A percentile compares a stretch with the other conserved stretches of the same genome.
These are phyloP conservation scores for Chrysina gloriosa DNA, from an alignment of 2,888 invertebrate species.

Conservation along the genomic window DNA sequence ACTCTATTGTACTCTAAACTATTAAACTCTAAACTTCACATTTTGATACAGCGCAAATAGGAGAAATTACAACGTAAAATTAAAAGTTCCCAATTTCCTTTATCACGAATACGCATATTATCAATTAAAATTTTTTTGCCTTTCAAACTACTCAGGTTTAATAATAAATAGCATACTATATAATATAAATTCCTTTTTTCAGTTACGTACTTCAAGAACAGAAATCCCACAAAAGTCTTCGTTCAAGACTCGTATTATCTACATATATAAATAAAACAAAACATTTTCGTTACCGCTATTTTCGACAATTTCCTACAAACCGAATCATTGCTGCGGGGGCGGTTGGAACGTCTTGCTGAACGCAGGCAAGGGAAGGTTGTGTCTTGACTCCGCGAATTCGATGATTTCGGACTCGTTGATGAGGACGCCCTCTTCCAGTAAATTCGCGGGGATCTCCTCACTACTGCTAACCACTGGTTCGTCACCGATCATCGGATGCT, in stretches of 20 bases:
- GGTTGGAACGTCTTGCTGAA: slow-evolving; percentile 67
- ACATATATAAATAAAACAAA: neutral
- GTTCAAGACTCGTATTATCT: neutral
- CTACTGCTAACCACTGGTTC: slow-evolving; percentile 5
- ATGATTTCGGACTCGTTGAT: slow-evolving; percentile 56
- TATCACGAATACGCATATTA: no score
- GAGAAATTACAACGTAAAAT: no score
- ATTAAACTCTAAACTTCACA: no score
- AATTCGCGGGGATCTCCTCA: slow-evolving; percentile 38
- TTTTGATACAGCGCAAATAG: no score
- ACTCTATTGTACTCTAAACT: no score
- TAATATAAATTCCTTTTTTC: no score
- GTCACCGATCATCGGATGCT: slow-evolving; percentile 30
- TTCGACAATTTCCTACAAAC: neutral
- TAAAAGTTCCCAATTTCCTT: no score
- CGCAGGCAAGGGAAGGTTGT: slow-evolving; percentile 64
- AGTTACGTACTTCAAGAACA: no score
- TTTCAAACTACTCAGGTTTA: no score
- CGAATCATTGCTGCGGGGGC: slow-evolving; percentile 53
- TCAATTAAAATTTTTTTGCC: no score
- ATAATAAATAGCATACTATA: no score
- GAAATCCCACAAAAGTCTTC: neutral
- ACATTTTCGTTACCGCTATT: neutral
- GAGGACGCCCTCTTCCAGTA: slow-evolving; percentile 50
- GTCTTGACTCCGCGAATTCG: slow-evolving; percentile 54